Base-by-base conservation (phyloP, 2,888 invertebrate genomes). In the Synergus umbraculus region DNA sequence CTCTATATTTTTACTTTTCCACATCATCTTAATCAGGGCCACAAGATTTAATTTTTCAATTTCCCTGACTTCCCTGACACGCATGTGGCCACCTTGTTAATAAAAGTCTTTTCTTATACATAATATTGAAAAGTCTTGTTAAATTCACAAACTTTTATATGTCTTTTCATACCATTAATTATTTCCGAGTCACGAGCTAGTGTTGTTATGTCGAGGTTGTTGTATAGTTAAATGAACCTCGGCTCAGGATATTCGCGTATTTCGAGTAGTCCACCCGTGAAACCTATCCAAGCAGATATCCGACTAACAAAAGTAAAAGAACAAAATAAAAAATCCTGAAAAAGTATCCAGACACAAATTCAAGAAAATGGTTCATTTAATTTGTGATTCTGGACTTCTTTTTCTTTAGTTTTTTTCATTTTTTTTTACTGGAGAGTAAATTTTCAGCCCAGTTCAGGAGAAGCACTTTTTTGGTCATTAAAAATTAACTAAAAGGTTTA, bases 241-340 rank as follows among this genome's bases (percentile, higher is more conserved):
- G 13, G 78, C 78, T 63, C 22, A 78, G 80, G 78, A 80, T 78
- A 65, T 79, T 78, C 60, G 79, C 76, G 60, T 66, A 54, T 82
- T 83, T 81, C 78, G 78, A 54, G 78, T 82, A 87, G 85, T 83
- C 88, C 88, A 89, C 89, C 90, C 90, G 88, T 90, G 89, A 89
- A 90, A 90, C 87, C 87, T 90, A 90, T 90, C 90, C 88, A 88
- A 90, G 89, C 90, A 88, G 85, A 90, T 87, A 90, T 90, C 90
- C 90, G 86, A 88, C 82, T 22, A 22, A 22, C 13, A 67, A 67
- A 67, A 18, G 41, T 41, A 37, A 65, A 66, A 18, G 15, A 67
- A 43, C 43, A 18, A 18, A 10, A 22, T n/a, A 8, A n/a, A 22
- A 29, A 29, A 29, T 43, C n/a, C 3, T 12, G 15, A 65, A 65